These are phyloP conservation scores for Ardeotis arabs DNA, from an alignment of 2,113 vertebrate species.

Conservation along the genomic window DNA sequence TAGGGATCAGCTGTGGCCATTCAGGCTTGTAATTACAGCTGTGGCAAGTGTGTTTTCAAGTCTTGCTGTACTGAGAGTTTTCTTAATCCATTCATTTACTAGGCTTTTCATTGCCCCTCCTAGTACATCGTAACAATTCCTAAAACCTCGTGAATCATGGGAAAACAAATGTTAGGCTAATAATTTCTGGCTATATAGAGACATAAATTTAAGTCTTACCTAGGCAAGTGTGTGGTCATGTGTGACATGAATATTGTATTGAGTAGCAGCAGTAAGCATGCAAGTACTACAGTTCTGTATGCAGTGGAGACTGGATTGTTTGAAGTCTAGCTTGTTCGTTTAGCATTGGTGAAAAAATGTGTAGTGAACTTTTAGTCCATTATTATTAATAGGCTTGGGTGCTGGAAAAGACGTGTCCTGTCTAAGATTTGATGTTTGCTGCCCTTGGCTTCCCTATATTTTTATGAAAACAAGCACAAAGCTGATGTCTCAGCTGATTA, in stretches of 20 bases:
- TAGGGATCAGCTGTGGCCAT: constrained; percentile 25
- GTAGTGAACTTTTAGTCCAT: neutral
- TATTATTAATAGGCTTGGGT: neutral
- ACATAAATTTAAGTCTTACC: neutral
- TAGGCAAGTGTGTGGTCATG: neutral
- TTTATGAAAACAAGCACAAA: neutral
- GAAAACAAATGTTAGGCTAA: neutral
- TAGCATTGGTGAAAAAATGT: rapidly evolving
- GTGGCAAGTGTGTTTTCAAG: constrained; percentile 28
- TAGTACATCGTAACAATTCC: neutral
- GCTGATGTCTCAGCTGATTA: neutral
- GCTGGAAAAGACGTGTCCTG: neutral
- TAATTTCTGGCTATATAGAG: neutral
- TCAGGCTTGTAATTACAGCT: constrained; percentile 51
- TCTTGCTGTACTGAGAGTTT: constrained; percentile 1
- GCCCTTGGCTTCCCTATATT: neutral
- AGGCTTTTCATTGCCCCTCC: neutral
- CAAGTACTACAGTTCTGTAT: neutral
- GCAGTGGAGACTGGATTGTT: neutral
- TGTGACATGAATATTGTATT: neutral
- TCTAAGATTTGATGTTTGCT: neutral
- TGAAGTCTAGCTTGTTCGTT: neutral
- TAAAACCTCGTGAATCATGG: constrained; percentile 1
- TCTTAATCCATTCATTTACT: constrained; percentile 37
- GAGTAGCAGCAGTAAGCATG: neutral